phyloP scores from a whole-genome alignment of 2,888 invertebrate species.

The Drosophila limbata region DNA sequence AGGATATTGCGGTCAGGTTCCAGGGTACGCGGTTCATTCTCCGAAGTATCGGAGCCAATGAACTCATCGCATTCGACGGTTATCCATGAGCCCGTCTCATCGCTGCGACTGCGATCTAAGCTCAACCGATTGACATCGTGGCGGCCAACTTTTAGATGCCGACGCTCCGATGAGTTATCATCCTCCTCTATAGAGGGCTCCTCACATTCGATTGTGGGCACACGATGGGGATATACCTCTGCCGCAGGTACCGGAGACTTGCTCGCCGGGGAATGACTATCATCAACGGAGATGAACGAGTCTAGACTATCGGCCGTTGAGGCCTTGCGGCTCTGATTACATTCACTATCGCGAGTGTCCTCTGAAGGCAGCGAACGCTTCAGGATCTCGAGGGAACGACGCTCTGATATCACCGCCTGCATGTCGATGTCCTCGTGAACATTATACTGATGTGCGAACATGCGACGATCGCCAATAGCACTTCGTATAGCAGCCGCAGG shows the following conservation, averaged over 20 bases:
- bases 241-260: conserved; percentile 76
- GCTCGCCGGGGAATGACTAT: conserved; percentile 88
- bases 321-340: conserved; percentile 84
- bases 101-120: conserved; percentile 87
- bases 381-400: conserved; percentile 88
- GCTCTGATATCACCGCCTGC: conserved; percentile 88
- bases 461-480: conserved; percentile 82
- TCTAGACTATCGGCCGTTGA: conserved; percentile 86
- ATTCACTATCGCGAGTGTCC: conserved; percentile 84
- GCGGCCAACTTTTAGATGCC: conserved; percentile 81
- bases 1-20: conserved; percentile 84
- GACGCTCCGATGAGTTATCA: conserved; percentile 82
- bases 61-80: conserved; percentile 89
- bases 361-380: conserved; percentile 87
- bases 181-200: conserved; percentile 85
- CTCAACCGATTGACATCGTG: conserved; percentile 83
- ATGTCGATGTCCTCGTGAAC: conserved; percentile 86
- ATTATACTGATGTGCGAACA: conserved; percentile 84
- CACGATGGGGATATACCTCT: conserved; percentile 82
- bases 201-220: conserved; percentile 85
- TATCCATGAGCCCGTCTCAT: conserved; percentile 90
- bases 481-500: conserved; percentile 67
- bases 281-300: conserved; percentile 87
- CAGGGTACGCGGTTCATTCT: conserved; percentile 85
- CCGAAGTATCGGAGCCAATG: conserved; percentile 88